phyloP scores from a whole-genome alignment of 2,113 vertebrate genomes.

The Hippocampus abdominalis region DNA sequence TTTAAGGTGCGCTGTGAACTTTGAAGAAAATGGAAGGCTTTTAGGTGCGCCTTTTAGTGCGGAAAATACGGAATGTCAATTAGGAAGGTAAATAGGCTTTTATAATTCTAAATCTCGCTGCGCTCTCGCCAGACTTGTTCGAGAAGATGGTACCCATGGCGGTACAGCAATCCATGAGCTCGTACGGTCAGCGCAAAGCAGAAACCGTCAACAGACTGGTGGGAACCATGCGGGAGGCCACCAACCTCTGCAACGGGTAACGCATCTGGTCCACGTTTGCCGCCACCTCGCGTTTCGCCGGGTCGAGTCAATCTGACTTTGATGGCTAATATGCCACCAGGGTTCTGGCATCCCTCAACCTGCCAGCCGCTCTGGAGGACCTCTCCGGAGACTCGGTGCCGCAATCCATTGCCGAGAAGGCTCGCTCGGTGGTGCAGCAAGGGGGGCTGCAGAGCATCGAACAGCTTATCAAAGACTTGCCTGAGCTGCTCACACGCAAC shows the following conservation, averaged over 20 bases:
- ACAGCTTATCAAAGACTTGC: conserved; percentile 91
- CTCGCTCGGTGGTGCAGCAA: conserved; percentile 82
- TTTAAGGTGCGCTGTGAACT: no score
- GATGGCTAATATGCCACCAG: conserved; percentile 54
- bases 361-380: conserved; percentile 95
- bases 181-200: conserved; percentile 86
- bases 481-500: conserved; percentile 92
- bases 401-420: conserved; percentile 92
- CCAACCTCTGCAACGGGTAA: conserved; percentile 90
- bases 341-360: conserved; percentile 93
- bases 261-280: neutral
- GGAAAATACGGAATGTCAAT: no score
- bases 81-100: no score
- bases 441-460: conserved; percentile 93
- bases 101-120: neutral
- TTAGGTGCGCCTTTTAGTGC: no score
- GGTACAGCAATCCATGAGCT: conserved; percentile 87
- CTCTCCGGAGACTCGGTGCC: conserved; percentile 93
- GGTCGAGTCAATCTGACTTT: neutral
- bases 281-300: rapidly evolving
- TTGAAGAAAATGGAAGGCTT: no score
- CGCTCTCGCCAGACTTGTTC: conserved; percentile 81
- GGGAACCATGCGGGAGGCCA: conserved; percentile 93
- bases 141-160: conserved; percentile 98
- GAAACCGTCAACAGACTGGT: conserved; percentile 90